These are phyloP conservation scores for Porites evermanni DNA, from an alignment of 92 coral and sea anemone genomes.

Conservation along the genomic window DNA sequence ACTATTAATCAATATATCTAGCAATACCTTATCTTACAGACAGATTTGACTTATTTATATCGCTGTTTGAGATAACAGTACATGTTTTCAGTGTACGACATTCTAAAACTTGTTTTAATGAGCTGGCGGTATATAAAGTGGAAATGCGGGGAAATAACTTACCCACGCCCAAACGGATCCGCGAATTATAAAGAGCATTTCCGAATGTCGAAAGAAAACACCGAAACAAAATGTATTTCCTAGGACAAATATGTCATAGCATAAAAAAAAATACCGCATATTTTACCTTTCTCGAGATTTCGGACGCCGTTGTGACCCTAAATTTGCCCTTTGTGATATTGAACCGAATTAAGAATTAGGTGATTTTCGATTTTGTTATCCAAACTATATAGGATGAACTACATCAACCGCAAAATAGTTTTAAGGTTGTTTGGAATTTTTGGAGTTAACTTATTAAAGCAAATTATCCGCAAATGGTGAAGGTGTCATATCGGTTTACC, in stretches of 20 bases:
- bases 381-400: constrained; percentile 20
- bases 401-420: constrained; percentile 25
- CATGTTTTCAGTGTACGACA: background rate
- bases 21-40: constrained; percentile 24
- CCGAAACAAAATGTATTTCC: background rate
- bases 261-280: background rate
- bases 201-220: constrained; percentile 11
- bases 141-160: background rate
- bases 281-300: background rate
- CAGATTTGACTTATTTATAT: constrained; percentile 25
- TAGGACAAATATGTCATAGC: constrained; percentile 12
- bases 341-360: background rate
- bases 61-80: background rate
- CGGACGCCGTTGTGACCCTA: constrained; percentile 17
- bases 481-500: constrained; percentile 37
- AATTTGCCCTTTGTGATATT: background rate
- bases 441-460: constrained; percentile 11
- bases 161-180: constrained; percentile 6
- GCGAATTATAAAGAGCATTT: constrained; percentile 1
- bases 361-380: constrained; percentile 8
- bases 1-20: background rate
- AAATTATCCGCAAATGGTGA: constrained; percentile 9
- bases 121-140: background rate
- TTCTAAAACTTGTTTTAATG: background rate
- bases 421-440: constrained; percentile 27